Evolutionary conservation across 2,888 invertebrate genomes (phyloP), one percentile per base, ranked within the genome.

Genomic region (Cosmia trapezina): DNA sequence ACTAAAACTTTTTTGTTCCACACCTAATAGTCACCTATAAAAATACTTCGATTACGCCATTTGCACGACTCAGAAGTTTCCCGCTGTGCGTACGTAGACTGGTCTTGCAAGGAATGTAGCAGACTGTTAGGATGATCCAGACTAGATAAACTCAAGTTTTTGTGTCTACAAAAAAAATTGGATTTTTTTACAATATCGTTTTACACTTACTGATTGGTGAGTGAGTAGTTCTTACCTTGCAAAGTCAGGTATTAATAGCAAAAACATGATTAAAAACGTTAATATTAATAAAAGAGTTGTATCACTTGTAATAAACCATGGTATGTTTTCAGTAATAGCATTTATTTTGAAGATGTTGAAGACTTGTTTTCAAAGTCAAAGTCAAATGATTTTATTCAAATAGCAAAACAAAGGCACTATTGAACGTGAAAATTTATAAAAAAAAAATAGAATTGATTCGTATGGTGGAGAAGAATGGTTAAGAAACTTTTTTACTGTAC

Each of bases 31-130:
- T 45, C 49, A 19, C 14, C 51, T 33, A 68, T 78, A 64, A 76
- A 67, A 74, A 77, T 77, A 56, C 74, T 28, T 28, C 7, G 11
- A 11, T 33, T 33, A 49, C 43, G 22, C 57, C 19, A 17, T 64
- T 49, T 2, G 17, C 41, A 43, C 56, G 56, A 33, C 33, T 17
- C 2, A 47, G 43, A 56, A 2, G 64, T 33, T 5, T 12, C 83
- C 78, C 64, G 78, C 79, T 80, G 83, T 28, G 72, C 7, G 12
- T 53, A 65, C 61, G 57, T 51, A 54, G 62, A 47, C 5, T 45
- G 0, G 22, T 41, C 64, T 5, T 59, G 68, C 22, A 68, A 57
- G 78, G 83, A 37, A 61, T 56, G 8, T 2, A 9, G 17, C 2
- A 45, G 12, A 65, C 54, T 77, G 33, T 62, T 59, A 59, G 22